These are phyloP conservation scores for Grapholita molesta DNA, from an alignment of 1,140 invertebrate genomes.

Conservation along the genomic window DNA sequence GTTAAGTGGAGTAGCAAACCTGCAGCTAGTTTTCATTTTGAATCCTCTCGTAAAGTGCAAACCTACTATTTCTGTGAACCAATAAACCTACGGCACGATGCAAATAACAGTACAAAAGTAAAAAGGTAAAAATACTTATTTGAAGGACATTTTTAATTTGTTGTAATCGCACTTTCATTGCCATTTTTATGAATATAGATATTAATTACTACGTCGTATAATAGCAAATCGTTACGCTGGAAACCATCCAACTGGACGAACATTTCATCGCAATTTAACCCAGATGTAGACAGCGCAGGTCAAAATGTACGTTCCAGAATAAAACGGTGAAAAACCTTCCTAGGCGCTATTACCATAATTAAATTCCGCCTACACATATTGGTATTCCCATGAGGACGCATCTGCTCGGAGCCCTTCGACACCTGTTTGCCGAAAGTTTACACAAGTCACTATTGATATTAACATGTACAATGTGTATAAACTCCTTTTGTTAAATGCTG, in stretches of 20 bases:
- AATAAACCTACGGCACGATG: no score
- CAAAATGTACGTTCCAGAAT: neutral
- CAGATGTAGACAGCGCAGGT: neutral
- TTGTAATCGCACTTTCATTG: neutral
- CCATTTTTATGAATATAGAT: neutral
- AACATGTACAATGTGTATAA: neutral
- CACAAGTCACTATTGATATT: slow-evolving; percentile 2
- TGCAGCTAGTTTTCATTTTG: no score
- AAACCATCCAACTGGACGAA: neutral
- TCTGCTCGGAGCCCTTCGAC: neutral
- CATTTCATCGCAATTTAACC: neutral
- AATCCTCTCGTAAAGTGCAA: no score
- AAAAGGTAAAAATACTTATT: neutral
- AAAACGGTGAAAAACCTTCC: neutral
- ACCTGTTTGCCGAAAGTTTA: neutral
- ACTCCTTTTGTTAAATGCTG: neutral
- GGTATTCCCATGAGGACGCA: neutral
- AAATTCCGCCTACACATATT: slow-evolving; percentile 1
- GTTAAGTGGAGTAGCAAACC: no score
- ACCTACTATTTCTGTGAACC: no score
- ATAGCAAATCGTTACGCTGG: neutral
- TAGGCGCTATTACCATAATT: slow-evolving; percentile 7
- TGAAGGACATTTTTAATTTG: neutral
- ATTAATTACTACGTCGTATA: neutral
- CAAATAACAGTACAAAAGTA: no score